Evolutionary conservation across 1,140 invertebrate genomes (phyloP), one percentile per base, ranked within the genome.

Genomic region (Pogonognathellus flavescens): DNA sequence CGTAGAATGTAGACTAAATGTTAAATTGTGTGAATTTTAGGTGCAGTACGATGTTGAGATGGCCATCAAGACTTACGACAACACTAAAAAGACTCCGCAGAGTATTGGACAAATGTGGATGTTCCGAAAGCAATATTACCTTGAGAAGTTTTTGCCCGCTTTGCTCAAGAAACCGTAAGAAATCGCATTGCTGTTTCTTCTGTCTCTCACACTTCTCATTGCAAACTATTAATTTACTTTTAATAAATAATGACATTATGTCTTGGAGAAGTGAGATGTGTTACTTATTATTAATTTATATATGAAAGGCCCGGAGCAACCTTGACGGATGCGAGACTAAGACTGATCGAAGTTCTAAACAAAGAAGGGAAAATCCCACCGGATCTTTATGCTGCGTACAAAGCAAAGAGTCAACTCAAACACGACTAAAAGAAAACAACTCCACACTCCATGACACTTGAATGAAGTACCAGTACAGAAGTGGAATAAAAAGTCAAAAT

Each of bases 301-400:
- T 41, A 82, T 50, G 81, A 25, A 50, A 85, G 70, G 41, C 16
- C 86, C 0, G 83, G 52, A 22, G 62, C 31, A 52, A 50, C 70
- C 62, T 31, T 41, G 18, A 80, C 81, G 13, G 87, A 88, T 80
- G 84, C 82, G 0, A 55, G 86, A 52, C 72, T 84, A 13, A 55
- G 88, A 80, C 59, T 88, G 10, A 88, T 88, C 49, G 88, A 88
- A 82, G 52, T 80, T 16, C 80, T 88, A 4, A 88, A 86, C 80
- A n/a, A 14, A 49, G 82, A 60, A 55, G 72, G 57, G 0, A 85
- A 86, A 82, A 87, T 88, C 41, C 88, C 88, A 18, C 22, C 57
- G 8, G 80, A 87, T 16, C 49, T 87, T 22, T 88, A 88, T 53
- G 49, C 80, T n/a, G 80, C 25, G 8, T 88, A 88, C 60, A 88